Evolutionary conservation across 2,797 vertebrate species (phyloP).

Genomic region (Microctenopoma stevenorrisi): DNA sequence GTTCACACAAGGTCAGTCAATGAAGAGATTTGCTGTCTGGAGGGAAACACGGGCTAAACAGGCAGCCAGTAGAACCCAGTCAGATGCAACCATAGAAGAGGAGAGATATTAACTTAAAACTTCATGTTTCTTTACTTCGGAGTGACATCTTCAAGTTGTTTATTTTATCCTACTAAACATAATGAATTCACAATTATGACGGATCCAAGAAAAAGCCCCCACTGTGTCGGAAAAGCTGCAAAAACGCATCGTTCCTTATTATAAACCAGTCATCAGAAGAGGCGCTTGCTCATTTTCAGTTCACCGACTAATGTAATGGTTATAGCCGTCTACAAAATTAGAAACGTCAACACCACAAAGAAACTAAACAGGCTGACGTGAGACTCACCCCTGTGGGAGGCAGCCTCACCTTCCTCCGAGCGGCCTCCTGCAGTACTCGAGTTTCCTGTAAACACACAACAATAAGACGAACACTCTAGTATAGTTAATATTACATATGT

Average conservation of each 20-base stretch:
- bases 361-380: not conserved
- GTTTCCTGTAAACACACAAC: conserved; percentile 67
- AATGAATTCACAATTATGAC: not conserved
- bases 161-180: not conserved
- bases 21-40: conserved; percentile 23
- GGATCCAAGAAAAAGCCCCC: not conserved
- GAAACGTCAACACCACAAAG: fast-evolving
- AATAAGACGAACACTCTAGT: not conserved
- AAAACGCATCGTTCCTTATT: not conserved
- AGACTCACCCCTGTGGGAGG: conserved; percentile 74
- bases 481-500: too few relatives aligned
- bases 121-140: not conserved
- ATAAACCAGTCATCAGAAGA: not conserved
- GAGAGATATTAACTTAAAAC: not conserved
- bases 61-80: conserved; percentile 9
- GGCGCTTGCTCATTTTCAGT: not conserved
- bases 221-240: not conserved
- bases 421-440: conserved; percentile 74
- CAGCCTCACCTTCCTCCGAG: conserved; percentile 71
- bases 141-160: too few relatives aligned
- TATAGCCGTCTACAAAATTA: not conserved
- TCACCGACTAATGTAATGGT: not conserved
- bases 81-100: not conserved
- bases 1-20: conserved; percentile 48
- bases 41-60: conserved; percentile 8